Evolutionary conservation across 2,113 vertebrate genomes (phyloP).

Genomic region (Neomonachus schauinslandi): DNA sequence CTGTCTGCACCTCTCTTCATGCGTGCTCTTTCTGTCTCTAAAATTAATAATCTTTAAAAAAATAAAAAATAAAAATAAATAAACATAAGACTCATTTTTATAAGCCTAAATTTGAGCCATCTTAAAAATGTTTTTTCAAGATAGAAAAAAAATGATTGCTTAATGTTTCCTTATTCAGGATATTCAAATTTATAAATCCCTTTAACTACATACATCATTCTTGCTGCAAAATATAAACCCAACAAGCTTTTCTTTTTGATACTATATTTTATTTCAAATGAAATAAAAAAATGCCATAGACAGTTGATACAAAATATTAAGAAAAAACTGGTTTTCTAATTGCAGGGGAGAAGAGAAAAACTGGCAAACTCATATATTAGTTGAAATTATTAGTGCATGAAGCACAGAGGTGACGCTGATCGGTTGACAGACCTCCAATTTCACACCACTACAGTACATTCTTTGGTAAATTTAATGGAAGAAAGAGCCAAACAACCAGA

Average conservation of each 20-base stretch:
- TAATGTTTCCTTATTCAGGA: neutral
- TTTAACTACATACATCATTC: neutral
- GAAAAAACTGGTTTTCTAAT: slow-evolving; percentile 70
- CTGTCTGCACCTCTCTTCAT: neutral
- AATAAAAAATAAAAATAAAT: neutral
- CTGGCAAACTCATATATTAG: slow-evolving; percentile 63
- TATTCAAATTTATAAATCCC: neutral
- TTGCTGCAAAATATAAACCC: neutral
- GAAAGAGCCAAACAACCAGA: slow-evolving; percentile 73
- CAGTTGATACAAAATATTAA: slow-evolving; percentile 50
- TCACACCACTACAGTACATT: slow-evolving; percentile 24
- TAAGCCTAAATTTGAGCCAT: neutral
- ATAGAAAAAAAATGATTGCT: neutral
- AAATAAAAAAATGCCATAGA: slow-evolving; percentile 52
- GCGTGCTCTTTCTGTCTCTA: neutral
- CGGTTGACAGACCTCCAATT: slow-evolving; percentile 52
- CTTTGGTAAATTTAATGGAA: slow-evolving; percentile 72
- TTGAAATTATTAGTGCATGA: slow-evolving; percentile 76
- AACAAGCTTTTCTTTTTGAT: neutral
- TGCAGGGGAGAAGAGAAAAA: slow-evolving; percentile 64
- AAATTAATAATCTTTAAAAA: neutral
- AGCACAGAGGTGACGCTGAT: slow-evolving; percentile 70
- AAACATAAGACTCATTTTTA: neutral
- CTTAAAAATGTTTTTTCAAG: neutral
- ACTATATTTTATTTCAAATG: slow-evolving; percentile 54